A percentile compares a stretch with the other conserved stretches of the same genome.
Evolutionary conservation across 2,113 vertebrate genomes (phyloP).

Genomic region (Casuarius casuarius): DNA sequence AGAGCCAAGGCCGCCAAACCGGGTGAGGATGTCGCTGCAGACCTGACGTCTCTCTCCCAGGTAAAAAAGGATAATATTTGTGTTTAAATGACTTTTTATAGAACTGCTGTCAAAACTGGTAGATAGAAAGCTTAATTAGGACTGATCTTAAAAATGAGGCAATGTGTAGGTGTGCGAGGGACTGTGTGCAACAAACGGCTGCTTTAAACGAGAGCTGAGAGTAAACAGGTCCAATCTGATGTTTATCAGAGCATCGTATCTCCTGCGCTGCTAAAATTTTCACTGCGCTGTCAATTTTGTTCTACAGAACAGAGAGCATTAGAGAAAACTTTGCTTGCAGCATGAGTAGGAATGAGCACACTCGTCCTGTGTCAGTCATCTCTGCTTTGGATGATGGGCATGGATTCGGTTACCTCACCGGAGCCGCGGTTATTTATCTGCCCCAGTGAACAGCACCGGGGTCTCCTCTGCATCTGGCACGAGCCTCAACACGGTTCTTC

Average conservation of each 20-base stretch:
- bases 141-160: not conserved
- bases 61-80: not conserved
- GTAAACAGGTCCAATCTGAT: not conserved
- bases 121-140: not conserved
- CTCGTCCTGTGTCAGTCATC: not conserved
- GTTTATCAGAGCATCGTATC: not conserved
- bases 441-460: not conserved
- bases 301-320: not conserved
- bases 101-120: not conserved
- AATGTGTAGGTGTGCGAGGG: not conserved
- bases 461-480: not conserved
- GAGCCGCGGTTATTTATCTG: not conserved
- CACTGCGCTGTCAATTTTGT: not conserved
- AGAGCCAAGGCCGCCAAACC: slow-evolving; percentile 14
- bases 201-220: not conserved
- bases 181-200: not conserved
- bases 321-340: accelerated
- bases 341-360: not conserved
- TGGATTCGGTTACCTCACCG: not conserved
- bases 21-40: slow-evolving; percentile 15
- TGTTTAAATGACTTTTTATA: not conserved
- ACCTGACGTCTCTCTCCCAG: not conserved
- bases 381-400: not conserved
- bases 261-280: not conserved
- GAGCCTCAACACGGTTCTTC: slow-evolving; percentile 12